phyloP scores from a whole-genome alignment of 1,140 invertebrate genomes.

The Drosophila teissieri region DNA sequence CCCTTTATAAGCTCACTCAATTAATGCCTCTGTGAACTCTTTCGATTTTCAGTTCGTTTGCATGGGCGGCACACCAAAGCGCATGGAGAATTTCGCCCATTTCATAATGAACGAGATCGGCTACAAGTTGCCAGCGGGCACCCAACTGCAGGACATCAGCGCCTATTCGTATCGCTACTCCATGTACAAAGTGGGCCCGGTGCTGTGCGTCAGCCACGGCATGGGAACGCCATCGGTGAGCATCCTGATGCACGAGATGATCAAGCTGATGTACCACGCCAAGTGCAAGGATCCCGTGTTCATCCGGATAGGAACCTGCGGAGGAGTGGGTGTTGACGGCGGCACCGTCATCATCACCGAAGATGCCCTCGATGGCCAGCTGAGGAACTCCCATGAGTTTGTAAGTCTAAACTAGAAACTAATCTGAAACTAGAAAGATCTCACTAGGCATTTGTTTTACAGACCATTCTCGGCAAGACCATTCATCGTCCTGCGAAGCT shows the following conservation, averaged over 20 bases:
- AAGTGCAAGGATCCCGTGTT: constrained; percentile 94
- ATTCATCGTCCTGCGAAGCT: constrained; percentile 92
- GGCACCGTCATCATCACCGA: constrained; percentile 95
- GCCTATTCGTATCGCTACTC: constrained; percentile 97
- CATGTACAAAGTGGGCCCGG: constrained; percentile 95
- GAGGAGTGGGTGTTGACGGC: constrained; percentile 95
- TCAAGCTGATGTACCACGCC: constrained; percentile 97
- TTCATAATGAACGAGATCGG: constrained; percentile 96
- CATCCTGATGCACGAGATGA: constrained; percentile 96
- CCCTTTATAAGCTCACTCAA: background rate
- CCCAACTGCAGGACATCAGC: constrained; percentile 94
- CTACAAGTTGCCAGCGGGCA: constrained; percentile 94
- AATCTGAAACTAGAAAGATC: background rate
- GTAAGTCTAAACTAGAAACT: too few species aligned
- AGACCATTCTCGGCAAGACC: constrained; percentile 95
- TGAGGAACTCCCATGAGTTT: constrained; percentile 89
- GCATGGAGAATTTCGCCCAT: constrained; percentile 97
- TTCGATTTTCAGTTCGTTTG: constrained; percentile 93
- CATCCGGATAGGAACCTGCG: constrained; percentile 96
- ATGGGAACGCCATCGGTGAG: constrained; percentile 97
- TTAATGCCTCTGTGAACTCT: background rate
- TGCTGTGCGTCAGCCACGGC: constrained; percentile 90
- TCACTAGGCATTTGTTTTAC: constrained; percentile 41
- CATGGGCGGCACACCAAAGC: constrained; percentile 97
- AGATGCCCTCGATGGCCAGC: constrained; percentile 92